These are phyloP conservation scores for Varanus komodoensis DNA, from an alignment of 2,113 vertebrate genomes.

Conservation along the genomic window DNA sequence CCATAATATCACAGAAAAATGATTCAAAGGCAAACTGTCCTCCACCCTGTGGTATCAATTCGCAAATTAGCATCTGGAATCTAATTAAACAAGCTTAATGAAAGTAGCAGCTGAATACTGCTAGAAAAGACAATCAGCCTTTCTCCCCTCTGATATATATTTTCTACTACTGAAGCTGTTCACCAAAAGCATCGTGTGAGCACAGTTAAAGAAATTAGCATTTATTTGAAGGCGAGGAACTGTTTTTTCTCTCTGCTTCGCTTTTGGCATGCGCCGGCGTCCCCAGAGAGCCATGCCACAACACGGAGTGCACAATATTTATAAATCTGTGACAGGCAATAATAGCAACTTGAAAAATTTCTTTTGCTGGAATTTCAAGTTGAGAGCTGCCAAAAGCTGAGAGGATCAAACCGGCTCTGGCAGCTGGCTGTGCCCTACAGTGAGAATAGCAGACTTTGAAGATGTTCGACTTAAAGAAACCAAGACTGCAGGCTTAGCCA, in stretches of 20 bases:
- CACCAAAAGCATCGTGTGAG: constrained; percentile 90
- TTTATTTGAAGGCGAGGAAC: constrained; percentile 94
- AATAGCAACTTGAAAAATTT: constrained; percentile 91
- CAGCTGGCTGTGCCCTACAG: constrained; percentile 90
- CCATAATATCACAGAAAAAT: constrained; percentile 92
- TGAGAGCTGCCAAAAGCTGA: constrained; percentile 86
- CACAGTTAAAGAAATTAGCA: constrained; percentile 94
- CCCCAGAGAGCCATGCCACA: constrained; percentile 83
- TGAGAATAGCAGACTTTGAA: constrained; percentile 88
- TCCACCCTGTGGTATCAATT: constrained; percentile 94
- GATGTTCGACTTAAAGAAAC: constrained; percentile 79
- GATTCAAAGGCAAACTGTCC: constrained; percentile 93
- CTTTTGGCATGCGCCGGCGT: constrained; percentile 90
- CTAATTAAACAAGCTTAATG: constrained; percentile 98
- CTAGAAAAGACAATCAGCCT: constrained; percentile 85
- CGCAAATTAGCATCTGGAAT: constrained; percentile 98
- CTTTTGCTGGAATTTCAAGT: constrained; percentile 85
- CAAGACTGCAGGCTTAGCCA: constrained; percentile 87
- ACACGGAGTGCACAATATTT: constrained; percentile 87
- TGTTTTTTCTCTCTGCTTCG: constrained; percentile 91
- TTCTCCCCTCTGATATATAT: constrained; percentile 81
- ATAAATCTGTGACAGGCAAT: constrained; percentile 88
- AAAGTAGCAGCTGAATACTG: constrained; percentile 90
- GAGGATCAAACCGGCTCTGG: constrained; percentile 87
- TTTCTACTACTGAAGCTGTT: constrained; percentile 90